These are phyloP conservation scores for Aporophyla nigra DNA, from an alignment of 2,888 invertebrate genomes.

Conservation along the genomic window DNA sequence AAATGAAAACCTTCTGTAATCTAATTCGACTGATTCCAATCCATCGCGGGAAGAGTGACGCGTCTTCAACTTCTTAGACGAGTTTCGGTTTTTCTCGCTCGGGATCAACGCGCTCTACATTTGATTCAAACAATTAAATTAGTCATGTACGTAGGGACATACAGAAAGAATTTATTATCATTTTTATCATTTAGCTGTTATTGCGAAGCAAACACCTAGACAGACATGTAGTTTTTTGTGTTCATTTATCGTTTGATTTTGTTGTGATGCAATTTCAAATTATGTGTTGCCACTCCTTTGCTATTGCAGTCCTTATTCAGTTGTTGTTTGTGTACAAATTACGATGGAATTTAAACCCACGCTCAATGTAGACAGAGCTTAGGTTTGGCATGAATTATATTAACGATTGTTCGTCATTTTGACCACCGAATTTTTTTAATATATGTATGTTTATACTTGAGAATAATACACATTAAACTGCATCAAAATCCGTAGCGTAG, in stretches of 20 bases:
- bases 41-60: too few species aligned
- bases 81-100: neutral
- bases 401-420: neutral
- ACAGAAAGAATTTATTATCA: too few species aligned
- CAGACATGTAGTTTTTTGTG: too few species aligned
- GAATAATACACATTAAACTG: too few species aligned
- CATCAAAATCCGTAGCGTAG: too few species aligned
- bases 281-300: neutral
- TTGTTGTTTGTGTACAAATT: neutral
- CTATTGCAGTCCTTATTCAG: neutral
- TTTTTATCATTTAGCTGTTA: neutral
- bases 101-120: too few species aligned
- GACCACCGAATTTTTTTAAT: too few species aligned
- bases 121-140: too few species aligned
- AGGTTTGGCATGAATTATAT: neutral
- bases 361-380: neutral
- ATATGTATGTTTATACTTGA: too few species aligned
- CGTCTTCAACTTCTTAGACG: neutral
- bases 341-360: constrained; percentile 34
- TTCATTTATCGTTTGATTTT: neutral
- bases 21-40: neutral
- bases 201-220: neutral
- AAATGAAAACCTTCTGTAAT: neutral
- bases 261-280: constrained; percentile 18
- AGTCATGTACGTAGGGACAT: too few species aligned